Conservation (phyloP, 1,140 invertebrate genomes). For the Drosophila malerkotliana region DNA sequence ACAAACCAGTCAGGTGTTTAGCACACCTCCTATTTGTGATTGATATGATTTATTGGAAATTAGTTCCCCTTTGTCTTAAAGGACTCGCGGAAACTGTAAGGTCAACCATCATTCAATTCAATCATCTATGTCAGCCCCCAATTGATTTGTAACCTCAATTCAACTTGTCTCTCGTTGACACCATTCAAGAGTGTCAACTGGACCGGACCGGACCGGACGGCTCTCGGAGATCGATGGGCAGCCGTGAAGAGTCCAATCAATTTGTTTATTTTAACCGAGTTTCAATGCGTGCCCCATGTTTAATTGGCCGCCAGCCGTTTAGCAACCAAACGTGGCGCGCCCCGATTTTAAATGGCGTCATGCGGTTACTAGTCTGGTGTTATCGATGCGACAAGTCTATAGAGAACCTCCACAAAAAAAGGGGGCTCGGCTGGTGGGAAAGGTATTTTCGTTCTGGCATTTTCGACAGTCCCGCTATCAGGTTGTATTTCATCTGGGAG, state of each 20-base stretch:
- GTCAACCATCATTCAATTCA: conserved; percentile 27
- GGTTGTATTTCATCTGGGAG: not conserved
- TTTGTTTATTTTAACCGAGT: conserved; percentile 57
- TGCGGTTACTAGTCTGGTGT: conserved; percentile 26
- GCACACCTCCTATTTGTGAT: not conserved
- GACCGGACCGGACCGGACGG: conserved; percentile 31
- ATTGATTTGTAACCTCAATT: conserved; percentile 78
- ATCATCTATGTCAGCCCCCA: conserved; percentile 25
- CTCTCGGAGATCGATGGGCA: not conserved
- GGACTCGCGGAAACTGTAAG: conserved; percentile 19
- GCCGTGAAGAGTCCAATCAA: conserved; percentile 38
- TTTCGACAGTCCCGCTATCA: conserved; percentile 19
- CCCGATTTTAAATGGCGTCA: conserved; percentile 34
- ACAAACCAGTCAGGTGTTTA: not conserved
- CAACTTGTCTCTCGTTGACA: conserved; percentile 64
- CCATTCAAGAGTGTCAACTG: conserved; percentile 55
- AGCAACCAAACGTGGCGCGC: conserved; percentile 24
- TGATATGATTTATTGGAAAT: too few relatives aligned
- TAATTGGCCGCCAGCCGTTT: conserved; percentile 29
- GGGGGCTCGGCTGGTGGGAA: conserved; percentile 57
- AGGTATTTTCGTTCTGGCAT: conserved; percentile 20
- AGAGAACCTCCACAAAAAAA: conserved; percentile 32
- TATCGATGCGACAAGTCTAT: conserved; percentile 22
- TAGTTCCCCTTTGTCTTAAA: not conserved
- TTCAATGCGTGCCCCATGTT: conserved; percentile 21